phyloP scores from a whole-genome alignment of 35 echinoderm and acorn worm species.

The Holothuria glaberrima region DNA sequence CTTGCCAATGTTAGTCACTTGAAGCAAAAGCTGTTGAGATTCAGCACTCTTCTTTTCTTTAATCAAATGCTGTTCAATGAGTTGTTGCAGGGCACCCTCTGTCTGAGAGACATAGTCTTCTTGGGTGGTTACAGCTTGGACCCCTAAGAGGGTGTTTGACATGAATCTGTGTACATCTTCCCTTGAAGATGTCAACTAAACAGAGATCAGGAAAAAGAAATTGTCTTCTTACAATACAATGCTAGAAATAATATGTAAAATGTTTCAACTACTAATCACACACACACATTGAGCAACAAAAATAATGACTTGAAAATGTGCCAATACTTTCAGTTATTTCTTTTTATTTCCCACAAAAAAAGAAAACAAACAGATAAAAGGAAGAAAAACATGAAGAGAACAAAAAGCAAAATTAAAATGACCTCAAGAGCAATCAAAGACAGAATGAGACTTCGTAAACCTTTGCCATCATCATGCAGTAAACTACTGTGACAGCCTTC shows the following conservation, averaged over 20 bases:
- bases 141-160: slow-evolving; percentile 66
- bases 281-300: no score
- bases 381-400: no score
- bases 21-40: slow-evolving; percentile 22
- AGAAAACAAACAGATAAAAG: no score
- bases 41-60: slow-evolving; percentile 21
- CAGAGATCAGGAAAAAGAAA: no score
- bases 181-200: slow-evolving; percentile 60
- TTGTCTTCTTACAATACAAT: no score
- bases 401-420: background rate
- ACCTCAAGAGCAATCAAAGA: slow-evolving; percentile 83
- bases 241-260: no score
- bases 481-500: slow-evolving; percentile 91
- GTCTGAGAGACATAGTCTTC: slow-evolving; percentile 40
- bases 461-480: slow-evolving; percentile 91
- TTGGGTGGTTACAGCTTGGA: slow-evolving; percentile 55
- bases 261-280: no score
- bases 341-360: no score
- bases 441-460: slow-evolving; percentile 72
- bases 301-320: no score
- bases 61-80: slow-evolving; percentile 64
- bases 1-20: slow-evolving; percentile 78
- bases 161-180: slow-evolving; percentile 67
- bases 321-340: no score
- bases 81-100: slow-evolving; percentile 54